Evolutionary conservation across 1,140 invertebrate species (phyloP), one percentile per base, ranked within the genome.

Genomic region (Helicoverpa zea): DNA sequence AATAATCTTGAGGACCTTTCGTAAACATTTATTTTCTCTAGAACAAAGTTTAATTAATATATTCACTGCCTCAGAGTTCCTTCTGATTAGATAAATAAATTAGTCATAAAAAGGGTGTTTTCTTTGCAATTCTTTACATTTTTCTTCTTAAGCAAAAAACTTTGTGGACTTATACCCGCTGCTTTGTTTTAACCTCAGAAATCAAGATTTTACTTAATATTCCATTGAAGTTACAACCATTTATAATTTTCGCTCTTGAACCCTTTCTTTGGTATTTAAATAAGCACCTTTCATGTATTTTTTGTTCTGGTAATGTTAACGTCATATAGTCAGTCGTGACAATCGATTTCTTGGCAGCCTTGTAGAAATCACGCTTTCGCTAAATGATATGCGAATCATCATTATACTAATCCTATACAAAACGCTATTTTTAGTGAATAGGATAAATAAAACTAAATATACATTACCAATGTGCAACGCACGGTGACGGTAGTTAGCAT

Each of bases 361-460:
- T 90, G 81, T 64, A 64, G 49, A 29, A 70, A 83, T 84, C 89
- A 89, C 87, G 90, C 79, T 89, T 86, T 87, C 84, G 86, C 83
- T 88, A 90, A 89, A 81, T 59, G 68, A 79, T 81, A 74, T 79
- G 54, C 76, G 72, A 76, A 66, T 66, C 23, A 64, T 54, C 14
- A 54, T 29, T 29, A 51, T 29, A 72, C 35, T 43, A 13, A 64
- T 51, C 47, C 0, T 63, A 63, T 54, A 59, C 72, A 74, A 23
- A 74, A 56, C 54, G 73, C 16, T 77, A 77, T 77, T 77, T 66
- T 64, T 51, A 77, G 59, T 54, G 23, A 66, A 64, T 77, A 76
- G 43, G 43, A 18, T 63, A 66, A 77, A 29, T 63, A 66, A 77
- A 29, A 30, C 61, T 63, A 75, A 61, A 61, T 30, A 5, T 4